Base-by-base conservation (phyloP, 1,140 invertebrate genomes). In the Thaumatotibia leucotreta region DNA sequence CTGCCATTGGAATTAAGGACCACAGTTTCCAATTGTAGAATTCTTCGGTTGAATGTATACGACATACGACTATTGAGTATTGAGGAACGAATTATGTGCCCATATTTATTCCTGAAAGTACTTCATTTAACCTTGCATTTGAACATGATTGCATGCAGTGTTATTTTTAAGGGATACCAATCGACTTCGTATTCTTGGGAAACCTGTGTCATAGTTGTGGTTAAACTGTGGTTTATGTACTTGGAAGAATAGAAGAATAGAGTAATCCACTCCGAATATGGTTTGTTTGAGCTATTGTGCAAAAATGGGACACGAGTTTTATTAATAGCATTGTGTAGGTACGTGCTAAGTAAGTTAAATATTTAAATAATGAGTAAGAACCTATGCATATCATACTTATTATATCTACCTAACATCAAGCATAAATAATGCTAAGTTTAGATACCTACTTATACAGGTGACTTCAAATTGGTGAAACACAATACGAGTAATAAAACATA, bases 41-140 rank as follows among this genome's bases (percentile, higher is more conserved):
- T 17, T 2, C n/a, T n/a, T 20, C 14, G 14, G 39, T 45, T 45
- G 20, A 5, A 45, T 20, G 39, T 45, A 8, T 20, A 14, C 20
- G 39, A 45, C 14, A 45, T 45, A 45, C 2, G 39, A 45, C 39
- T 17, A 17, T 45, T 45, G 6, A 17, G 17, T 9, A 8, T 45
- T 6, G 17, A 45, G 39, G 4, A 45, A 45, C 5, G 4, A n/a
- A 45, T 58, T 58, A 58, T 58, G 52, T 17, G n/a, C 52, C 52
- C 23, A 58, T 29, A 24, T 58, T 58, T 58, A 58, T 58, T 58
- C 27, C 52, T 29, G 52, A 58, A 58, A 58, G 23, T 10, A 58
- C 24, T 45, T 58, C 24, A 58, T 58, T 58, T 58, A 27, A 58
- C 52, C 52, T 58, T 31, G 52, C 39, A 29, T 23, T 54, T 29